Base-by-base conservation (phyloP, 2,888 invertebrate genomes). In the Polia nebulosa region DNA sequence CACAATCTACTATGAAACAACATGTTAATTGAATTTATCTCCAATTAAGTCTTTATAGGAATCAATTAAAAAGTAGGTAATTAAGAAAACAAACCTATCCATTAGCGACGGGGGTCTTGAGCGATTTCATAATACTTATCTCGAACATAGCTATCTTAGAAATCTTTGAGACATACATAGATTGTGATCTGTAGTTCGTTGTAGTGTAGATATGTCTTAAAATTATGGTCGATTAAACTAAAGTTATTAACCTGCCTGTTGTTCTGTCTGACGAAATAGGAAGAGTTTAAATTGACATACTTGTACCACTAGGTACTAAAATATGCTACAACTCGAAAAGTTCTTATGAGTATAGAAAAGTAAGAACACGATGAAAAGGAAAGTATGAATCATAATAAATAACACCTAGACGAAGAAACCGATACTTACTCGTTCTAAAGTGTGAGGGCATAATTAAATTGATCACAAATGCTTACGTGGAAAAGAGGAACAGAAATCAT, bases 81-180 rank as follows among this genome's bases (percentile, higher is more conserved):
- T 64, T 72, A 72, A 47, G 29, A 64, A 52, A 57, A 29, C n/a
- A 29, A 56, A 75, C 56, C 56, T 41, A 29, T 44, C 29, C 57
- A 60, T 78, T 53, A 78, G 29, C 74, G 20, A 65, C 60, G 47
- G 65, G 55, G 73, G 73, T 20, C 60, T 53, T 20, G 8, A 32
- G 22, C 1, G 36, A 47, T 57, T 64, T 52, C 59, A 36, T 44
- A 60, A 63, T 51, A 15, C 8, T 36, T 20, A 36, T 56, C n/a
- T 29, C 22, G 8, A 51, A 59, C 57, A 25, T 20, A 32, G 36
- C 11, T 57, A 77, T 62, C 44, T 49, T 58, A 49, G 41, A 62
- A 53, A 77, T 63, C 36, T 45, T 17, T 45, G 36, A 62, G 32
- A 51, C 44, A 41, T 49, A 32, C 25, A 55, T 22, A 41, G 72